Conservation (phyloP, 2,797 vertebrate genomes). For the Podargus strigoides region DNA sequence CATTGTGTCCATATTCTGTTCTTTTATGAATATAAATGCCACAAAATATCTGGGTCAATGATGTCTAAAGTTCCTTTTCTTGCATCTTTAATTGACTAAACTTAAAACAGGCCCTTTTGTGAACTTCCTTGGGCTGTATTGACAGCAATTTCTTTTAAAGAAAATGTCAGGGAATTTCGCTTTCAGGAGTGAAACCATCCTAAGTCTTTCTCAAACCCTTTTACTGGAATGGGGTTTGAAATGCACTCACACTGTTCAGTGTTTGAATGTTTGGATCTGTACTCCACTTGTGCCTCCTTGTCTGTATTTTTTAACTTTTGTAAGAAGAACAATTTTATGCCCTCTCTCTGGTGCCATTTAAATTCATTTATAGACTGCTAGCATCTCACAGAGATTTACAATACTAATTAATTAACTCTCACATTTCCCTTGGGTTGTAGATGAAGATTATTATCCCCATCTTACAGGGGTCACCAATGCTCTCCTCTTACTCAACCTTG, state of each 20-base stretch:
- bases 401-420: constrained; percentile 58
- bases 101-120: constrained; percentile 57
- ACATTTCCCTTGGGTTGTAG: constrained; percentile 38
- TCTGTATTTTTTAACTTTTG: not conserved
- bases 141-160: constrained; percentile 43
- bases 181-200: not conserved
- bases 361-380: constrained; percentile 32
- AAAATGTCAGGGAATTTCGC: constrained; percentile 11
- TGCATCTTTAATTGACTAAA: constrained; percentile 68
- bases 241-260: not conserved
- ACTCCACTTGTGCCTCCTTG: not conserved
- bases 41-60: constrained; percentile 63
- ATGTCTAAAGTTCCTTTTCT: constrained; percentile 62
- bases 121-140: constrained; percentile 38
- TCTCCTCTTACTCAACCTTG: constrained; percentile 23
- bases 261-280: not conserved
- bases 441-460: constrained; percentile 36
- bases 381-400: constrained; percentile 28
- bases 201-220: not conserved
- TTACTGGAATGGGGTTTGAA: not conserved
- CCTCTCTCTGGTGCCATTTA: constrained; percentile 22
- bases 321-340: not conserved
- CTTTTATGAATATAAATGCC: constrained; percentile 63
- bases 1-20: constrained; percentile 38
- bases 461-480: constrained; percentile 15